phyloP scores from a whole-genome alignment of 2,888 invertebrate genomes.

The Tetranychus truncatus region DNA sequence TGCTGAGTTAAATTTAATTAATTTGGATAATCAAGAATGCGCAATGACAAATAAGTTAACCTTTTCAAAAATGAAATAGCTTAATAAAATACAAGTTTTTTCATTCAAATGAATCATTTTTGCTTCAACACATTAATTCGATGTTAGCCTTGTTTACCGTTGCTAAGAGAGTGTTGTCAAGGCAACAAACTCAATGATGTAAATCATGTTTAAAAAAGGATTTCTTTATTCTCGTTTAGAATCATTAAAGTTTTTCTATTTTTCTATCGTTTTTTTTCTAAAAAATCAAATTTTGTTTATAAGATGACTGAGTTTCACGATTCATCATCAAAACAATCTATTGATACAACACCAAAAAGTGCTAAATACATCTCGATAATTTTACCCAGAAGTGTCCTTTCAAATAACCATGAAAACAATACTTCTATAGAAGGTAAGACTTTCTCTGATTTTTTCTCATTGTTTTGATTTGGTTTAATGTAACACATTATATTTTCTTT shows the following conservation, averaged over 20 bases:
- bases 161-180: not conserved
- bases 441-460: too few relatives aligned
- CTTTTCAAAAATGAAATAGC: too few relatives aligned
- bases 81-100: too few relatives aligned
- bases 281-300: not conserved
- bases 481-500: not conserved
- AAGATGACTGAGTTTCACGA: not conserved
- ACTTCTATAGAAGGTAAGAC: not conserved
- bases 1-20: too few relatives aligned
- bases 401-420: not conserved
- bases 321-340: not conserved
- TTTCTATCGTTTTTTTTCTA: not conserved
- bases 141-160: not conserved
- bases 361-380: not conserved
- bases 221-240: too few relatives aligned
- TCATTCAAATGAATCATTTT: too few relatives aligned
- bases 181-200: not conserved
- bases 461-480: too few relatives aligned
- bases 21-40: too few relatives aligned
- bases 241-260: not conserved
- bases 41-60: too few relatives aligned
- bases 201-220: too few relatives aligned
- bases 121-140: too few relatives aligned
- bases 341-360: not conserved
- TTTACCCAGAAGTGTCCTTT: not conserved